Evolutionary conservation across 2,888 invertebrate species (phyloP).

Genomic region (Eupeodes latifasciatus): DNA sequence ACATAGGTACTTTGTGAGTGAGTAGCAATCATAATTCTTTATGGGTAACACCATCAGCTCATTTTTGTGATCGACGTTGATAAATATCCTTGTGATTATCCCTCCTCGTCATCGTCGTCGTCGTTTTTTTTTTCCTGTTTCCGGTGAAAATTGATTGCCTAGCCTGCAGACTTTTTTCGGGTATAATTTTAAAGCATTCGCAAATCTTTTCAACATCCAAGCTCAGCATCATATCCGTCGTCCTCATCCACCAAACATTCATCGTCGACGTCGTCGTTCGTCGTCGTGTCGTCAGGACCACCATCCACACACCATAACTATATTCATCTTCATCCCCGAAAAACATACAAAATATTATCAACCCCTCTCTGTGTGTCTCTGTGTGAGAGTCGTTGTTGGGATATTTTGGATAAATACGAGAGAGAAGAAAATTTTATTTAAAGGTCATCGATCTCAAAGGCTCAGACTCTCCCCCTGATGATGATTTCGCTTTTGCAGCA

Average conservation of each 20-base stretch:
- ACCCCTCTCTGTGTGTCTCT: constrained; percentile 15
- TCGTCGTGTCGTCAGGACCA: background rate
- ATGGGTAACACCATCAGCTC: constrained; percentile 25
- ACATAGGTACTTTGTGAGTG: no score
- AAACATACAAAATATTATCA: background rate
- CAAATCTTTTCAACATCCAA: constrained; percentile 35
- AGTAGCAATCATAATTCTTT: constrained; percentile 50
- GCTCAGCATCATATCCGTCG: background rate
- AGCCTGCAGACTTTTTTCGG: constrained; percentile 51
- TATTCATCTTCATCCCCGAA: no score
- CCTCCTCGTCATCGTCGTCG: background rate
- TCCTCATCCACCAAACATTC: background rate
- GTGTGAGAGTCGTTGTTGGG: no score
- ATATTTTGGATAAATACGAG: background rate
- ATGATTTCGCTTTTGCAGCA: background rate
- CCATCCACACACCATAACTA: background rate
- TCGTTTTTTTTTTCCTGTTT: constrained; percentile 39
- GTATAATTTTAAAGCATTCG: constrained; percentile 45
- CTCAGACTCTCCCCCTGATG: constrained; percentile 7
- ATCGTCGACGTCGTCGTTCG: background rate
- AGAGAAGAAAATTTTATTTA: constrained; percentile 58
- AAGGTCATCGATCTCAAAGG: constrained; percentile 67
- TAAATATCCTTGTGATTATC: constrained; percentile 68
- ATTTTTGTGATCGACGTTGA: constrained; percentile 68
- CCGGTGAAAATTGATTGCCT: constrained; percentile 70